Evolutionary conservation across 1,140 invertebrate genomes (phyloP), one percentile per base, ranked within the genome.

Genomic region (Drosophila kohkoa): DNA sequence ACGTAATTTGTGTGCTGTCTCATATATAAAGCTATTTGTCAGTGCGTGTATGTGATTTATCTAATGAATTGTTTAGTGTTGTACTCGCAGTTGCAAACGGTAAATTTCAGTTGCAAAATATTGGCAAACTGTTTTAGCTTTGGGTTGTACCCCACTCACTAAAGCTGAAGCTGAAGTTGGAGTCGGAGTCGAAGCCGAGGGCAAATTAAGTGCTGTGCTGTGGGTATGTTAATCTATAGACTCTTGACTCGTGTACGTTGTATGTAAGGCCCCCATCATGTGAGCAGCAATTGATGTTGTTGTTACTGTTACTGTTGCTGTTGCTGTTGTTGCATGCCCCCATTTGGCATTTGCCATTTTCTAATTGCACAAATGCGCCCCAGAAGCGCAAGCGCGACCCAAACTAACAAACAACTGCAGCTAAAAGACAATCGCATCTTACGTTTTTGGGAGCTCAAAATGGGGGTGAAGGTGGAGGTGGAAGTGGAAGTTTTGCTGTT

Each of bases 321-420:
- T n/a, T n/a, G 66, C 15, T 30, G 48, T 30, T 69, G 75, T 73
- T 64, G 77, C 77, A 57, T 80, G 77, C 62, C 71, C 78, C 75
- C 75, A 78, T 80, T 80, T 78, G 75, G 57, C 71, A 64, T 78
- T 70, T 77, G 75, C 62, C 66, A 78, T 80, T 80, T 80, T 80
- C 78, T 80, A 80, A 80, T 75, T 77, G 75, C 62, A 74, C 57
- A 70, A 78, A 78, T 67, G 77, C 77, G 67, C 65, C 69, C 77
- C 69, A 77, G 75, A 77, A 78, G 75, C 66, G 60, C 64, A 57
- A 48, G 49, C 49, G 49, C 76, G 62, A 76, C 59, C 57, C 48
- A 79, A 79, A 69, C 67, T 35, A 75, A 75, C 20, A 15, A 15
- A 16, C 43, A 64, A 57, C 43, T 54, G 10, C 15, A n/a, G 52